phyloP scores from a whole-genome alignment of 2,113 vertebrate species.

The Carlito syrichta region DNA sequence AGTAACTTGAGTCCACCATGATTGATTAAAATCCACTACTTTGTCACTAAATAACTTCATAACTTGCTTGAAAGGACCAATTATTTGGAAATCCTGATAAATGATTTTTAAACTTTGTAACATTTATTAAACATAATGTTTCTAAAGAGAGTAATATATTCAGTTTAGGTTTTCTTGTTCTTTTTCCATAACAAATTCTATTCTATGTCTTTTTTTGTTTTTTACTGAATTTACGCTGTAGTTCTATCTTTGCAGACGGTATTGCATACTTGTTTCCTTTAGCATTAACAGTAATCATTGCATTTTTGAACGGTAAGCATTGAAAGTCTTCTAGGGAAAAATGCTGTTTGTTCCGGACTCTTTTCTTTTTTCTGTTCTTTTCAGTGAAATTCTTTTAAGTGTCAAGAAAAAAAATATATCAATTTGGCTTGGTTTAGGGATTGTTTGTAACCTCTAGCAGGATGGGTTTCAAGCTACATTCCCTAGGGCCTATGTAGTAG shows the following conservation, averaged over 20 bases:
- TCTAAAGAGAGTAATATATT: slow-evolving; percentile 39
- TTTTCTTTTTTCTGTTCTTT: not conserved
- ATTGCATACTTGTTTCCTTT: not conserved
- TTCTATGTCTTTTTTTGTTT: slow-evolving; percentile 12
- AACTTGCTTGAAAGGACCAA: slow-evolving; percentile 51
- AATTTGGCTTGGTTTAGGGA: not conserved
- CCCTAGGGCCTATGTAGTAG: not conserved
- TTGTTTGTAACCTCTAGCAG: not conserved
- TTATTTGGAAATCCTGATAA: slow-evolving; percentile 47
- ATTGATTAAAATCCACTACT: slow-evolving; percentile 59
- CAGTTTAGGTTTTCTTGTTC: not conserved
- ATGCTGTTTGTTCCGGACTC: not conserved
- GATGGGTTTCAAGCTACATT: not conserved
- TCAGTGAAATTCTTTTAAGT: not conserved
- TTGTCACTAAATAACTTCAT: slow-evolving; percentile 25
- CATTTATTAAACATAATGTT: slow-evolving; percentile 25
- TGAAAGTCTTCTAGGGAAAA: not conserved
- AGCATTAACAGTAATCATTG: not conserved
- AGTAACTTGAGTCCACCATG: slow-evolving; percentile 21
- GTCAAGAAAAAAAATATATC: not conserved
- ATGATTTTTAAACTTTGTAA: slow-evolving; percentile 52
- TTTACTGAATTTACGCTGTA: slow-evolving; percentile 24
- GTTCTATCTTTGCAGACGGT: not conserved
- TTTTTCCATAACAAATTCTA: not conserved
- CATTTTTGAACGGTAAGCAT: not conserved